Percentiles rank a stretch among this genome's conserved stretches.
These are phyloP conservation scores for Pangasius krempfi DNA, from an alignment of 2,797 vertebrate species.

Conservation along the genomic window DNA sequence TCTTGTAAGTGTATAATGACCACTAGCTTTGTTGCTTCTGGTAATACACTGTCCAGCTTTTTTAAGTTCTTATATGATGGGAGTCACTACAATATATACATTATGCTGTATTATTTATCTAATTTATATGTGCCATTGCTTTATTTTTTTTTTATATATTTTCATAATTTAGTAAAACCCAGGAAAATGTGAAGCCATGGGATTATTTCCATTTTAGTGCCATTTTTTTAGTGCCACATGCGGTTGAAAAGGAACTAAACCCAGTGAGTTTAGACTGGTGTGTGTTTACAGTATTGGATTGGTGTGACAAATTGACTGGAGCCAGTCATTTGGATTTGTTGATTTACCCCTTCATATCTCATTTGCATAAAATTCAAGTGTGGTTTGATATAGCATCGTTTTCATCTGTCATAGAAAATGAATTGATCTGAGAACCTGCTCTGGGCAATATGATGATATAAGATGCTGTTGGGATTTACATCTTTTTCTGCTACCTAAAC, in stretches of 20 bases:
- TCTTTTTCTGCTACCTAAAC: neutral
- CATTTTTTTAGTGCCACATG: neutral
- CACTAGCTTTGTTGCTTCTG: neutral
- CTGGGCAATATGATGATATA: neutral
- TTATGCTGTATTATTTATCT: too few species aligned
- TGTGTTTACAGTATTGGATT: neutral
- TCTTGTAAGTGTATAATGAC: neutral
- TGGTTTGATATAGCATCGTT: neutral
- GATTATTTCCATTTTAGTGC: neutral
- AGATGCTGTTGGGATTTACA: neutral
- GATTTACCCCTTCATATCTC: neutral
- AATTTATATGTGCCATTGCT: neutral
- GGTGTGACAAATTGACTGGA: conserved; percentile 11
- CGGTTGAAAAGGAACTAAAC: neutral
- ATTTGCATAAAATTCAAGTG: conserved; percentile 19
- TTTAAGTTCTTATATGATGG: neutral
- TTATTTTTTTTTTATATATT: neutral
- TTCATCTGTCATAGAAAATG: neutral
- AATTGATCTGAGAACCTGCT: neutral
- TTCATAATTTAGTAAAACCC: neutral
- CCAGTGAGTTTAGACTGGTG: neutral
- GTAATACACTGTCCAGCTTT: neutral
- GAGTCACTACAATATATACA: neutral
- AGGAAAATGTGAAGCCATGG: neutral
- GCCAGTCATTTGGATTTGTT: conserved; percentile 4